phyloP scores from a whole-genome alignment of 2,113 vertebrate species.

The Mugil cephalus region DNA sequence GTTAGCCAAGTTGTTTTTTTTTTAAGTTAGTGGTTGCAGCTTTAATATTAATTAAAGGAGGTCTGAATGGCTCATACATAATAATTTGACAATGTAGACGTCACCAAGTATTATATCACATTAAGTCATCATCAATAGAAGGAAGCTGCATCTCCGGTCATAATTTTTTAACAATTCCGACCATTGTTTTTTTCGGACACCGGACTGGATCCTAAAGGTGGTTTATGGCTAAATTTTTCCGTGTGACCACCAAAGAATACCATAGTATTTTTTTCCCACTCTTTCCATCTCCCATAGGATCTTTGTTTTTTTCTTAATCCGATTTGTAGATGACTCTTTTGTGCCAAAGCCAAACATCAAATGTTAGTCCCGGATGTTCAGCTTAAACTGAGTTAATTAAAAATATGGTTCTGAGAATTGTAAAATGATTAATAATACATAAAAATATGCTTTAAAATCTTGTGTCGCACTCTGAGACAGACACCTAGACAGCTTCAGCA shows the following conservation, averaged over 20 bases:
- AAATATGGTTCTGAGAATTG: not conserved
- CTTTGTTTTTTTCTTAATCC: no score
- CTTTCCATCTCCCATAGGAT: not conserved
- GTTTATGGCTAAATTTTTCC: slow-evolving; percentile 26
- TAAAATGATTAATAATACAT: not conserved
- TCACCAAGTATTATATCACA: slow-evolving; percentile 19
- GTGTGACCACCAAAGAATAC: not conserved
- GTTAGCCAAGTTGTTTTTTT: slow-evolving; percentile 18
- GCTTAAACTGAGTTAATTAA: no score
- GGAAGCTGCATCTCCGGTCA: slow-evolving; percentile 39
- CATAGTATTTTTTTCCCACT: not conserved
- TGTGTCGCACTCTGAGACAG: no score
- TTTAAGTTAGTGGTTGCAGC: not conserved
- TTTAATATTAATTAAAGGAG: not conserved
- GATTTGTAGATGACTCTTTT: not conserved
- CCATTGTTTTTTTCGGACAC: slow-evolving; percentile 50
- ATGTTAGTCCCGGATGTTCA: no score
- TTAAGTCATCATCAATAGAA: slow-evolving; percentile 28
- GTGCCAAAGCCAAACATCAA: no score
- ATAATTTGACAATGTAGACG: not conserved
- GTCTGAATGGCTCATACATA: slow-evolving; percentile 4
- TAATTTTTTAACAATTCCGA: slow-evolving; percentile 44
- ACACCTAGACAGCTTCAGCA: no score
- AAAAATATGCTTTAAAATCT: not conserved
- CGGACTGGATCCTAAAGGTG: slow-evolving; percentile 15